Base-by-base conservation (phyloP, 1,140 invertebrate genomes). In the Dryas iulia region DNA sequence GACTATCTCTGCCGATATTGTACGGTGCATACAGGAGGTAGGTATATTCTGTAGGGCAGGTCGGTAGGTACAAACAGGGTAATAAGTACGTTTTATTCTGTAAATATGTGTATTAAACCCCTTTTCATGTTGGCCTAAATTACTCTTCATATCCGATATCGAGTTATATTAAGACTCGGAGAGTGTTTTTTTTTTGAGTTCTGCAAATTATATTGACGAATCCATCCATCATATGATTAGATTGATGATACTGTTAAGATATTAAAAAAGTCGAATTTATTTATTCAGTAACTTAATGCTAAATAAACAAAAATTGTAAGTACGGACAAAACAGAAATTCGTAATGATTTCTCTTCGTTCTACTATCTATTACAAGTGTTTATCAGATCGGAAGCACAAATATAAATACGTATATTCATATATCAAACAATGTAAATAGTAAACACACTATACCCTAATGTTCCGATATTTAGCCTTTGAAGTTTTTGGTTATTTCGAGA, bases 401-500 rank as follows among this genome's bases (percentile, higher is more conserved):
- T n/a, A 14, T n/a, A 35, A 35, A 59, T 59, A 35, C 0, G 1
- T 18, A 47, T 25, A 3, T 24, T 47, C 35, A 39, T 52, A 59
- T 52, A 66, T 47, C 30, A 24, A 47, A 52, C 52, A 26, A 59
- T 61, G 59, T 31, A 52, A 35, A 61, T 66, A 67, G 47, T 35
- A 47, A 69, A 69, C 33, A 54, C 59, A 58, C 39, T 47, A 7
- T 47, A 47, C 24, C 14, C 35, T 53, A 18, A 63, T 59, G 21
- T 57, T 58, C 24, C 23, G 28, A 58, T 58, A 58, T 69, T 28
- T 23, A 39, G 59, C 57, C 69, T 74, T 74, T 74, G 72, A 77
- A 69, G 67, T 69, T 67, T 69, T 62, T 52, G 59, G 71, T 72
- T 73, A 74, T 76, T 74, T 72, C 33, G 66, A 57, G 52, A 72